phyloP scores from a whole-genome alignment of 2,888 invertebrate species.

The Allolobophora icterica region DNA sequence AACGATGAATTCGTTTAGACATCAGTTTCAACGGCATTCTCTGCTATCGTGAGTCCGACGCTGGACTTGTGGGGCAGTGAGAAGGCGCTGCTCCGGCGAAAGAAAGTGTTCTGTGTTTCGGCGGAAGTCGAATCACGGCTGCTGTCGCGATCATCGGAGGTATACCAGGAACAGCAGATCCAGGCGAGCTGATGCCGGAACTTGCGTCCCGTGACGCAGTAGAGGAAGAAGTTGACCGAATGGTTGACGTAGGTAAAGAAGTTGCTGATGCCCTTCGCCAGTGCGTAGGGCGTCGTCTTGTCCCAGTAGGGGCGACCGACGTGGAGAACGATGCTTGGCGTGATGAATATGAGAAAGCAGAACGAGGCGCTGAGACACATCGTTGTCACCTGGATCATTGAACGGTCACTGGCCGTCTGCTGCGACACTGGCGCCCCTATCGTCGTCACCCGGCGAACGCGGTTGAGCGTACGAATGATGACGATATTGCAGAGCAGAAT shows the following conservation, averaged over 20 bases:
- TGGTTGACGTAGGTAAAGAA: constrained; percentile 46
- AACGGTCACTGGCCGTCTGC: constrained; percentile 38
- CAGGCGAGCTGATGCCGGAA: constrained; percentile 43
- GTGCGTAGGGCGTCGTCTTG: constrained; percentile 38
- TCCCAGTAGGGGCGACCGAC: constrained; percentile 50
- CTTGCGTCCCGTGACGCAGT: constrained; percentile 45
- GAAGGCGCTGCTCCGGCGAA: no score
- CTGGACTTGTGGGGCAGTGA: no score
- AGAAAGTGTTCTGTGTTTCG: no score
- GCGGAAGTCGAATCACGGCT: not conserved
- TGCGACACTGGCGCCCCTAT: not conserved
- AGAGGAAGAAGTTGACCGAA: constrained; percentile 48
- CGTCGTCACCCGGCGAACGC: constrained; percentile 29
- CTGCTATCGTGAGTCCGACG: not conserved
- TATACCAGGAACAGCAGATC: not conserved
- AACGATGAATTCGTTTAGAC: no score
- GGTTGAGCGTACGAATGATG: constrained; percentile 47
- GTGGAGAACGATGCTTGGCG: constrained; percentile 49
- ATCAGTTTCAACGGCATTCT: not conserved
- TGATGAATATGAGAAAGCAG: constrained; percentile 49
- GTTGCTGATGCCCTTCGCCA: constrained; percentile 44
- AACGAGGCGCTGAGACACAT: constrained; percentile 52
- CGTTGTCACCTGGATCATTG: constrained; percentile 43
- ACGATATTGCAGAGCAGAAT: constrained; percentile 49
- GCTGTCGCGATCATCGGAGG: not conserved